A percentile compares a stretch with the other conserved stretches of the same genome.
phyloP scores from a whole-genome alignment of 2,888 invertebrate genomes.

The Perdita meconis region DNA sequence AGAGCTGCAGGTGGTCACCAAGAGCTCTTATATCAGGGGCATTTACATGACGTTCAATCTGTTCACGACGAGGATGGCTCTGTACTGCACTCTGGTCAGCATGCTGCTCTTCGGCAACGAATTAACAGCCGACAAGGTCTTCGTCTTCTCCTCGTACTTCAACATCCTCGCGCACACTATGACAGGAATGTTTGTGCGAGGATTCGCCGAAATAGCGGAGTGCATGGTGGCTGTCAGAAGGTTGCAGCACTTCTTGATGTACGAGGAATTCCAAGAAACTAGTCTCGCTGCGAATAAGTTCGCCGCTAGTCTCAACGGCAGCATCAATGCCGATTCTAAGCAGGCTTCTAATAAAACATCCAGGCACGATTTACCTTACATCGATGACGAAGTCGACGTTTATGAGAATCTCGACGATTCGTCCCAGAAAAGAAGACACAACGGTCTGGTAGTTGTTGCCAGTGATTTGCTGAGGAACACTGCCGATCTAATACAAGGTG shows the following conservation, averaged over 20 bases:
- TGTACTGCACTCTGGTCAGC: constrained; percentile 90
- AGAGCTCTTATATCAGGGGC: constrained; percentile 88
- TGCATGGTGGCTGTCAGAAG: constrained; percentile 85
- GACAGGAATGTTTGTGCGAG: constrained; percentile 86
- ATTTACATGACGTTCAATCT: constrained; percentile 91
- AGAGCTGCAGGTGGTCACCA: constrained; percentile 86
- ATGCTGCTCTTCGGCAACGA: constrained; percentile 88
- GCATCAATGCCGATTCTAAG: constrained; percentile 67
- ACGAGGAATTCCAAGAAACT: constrained; percentile 80
- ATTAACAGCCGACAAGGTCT: constrained; percentile 89
- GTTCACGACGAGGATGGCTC: constrained; percentile 92
- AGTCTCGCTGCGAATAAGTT: constrained; percentile 43
- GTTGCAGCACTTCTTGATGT: constrained; percentile 82
- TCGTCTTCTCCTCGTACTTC: constrained; percentile 86
- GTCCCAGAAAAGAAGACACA: constrained; percentile 76
- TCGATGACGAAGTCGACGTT: constrained; percentile 72
- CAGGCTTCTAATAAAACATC: constrained; percentile 64
- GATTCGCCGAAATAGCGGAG: constrained; percentile 86
- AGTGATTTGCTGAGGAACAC: constrained; percentile 73
- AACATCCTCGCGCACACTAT: constrained; percentile 86
- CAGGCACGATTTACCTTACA: constrained; percentile 77
- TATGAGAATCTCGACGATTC: constrained; percentile 70
- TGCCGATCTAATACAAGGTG: constrained; percentile 62
- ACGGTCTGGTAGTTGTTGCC: constrained; percentile 80
- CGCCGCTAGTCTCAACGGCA: constrained; percentile 64